A percentile compares a stretch with the other conserved stretches of the same genome.
Evolutionary conservation across 2,113 vertebrate species (phyloP).

Genomic region (Chiloscyllium plagiosum): DNA sequence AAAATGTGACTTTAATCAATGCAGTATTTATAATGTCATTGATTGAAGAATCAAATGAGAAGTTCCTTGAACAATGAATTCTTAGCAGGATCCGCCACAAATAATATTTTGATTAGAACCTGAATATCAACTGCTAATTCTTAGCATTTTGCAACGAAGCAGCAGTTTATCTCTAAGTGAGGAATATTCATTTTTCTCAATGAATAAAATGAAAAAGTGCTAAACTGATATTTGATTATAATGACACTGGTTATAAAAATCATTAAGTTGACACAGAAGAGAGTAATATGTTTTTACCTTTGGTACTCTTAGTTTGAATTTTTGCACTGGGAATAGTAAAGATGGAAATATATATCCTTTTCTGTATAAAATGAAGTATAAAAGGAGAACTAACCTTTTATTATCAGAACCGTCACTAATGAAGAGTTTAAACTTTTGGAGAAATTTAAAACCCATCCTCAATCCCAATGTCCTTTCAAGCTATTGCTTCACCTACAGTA

Average conservation of each 20-base stretch:
- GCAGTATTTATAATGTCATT: neutral
- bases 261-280: neutral
- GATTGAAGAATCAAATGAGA: neutral
- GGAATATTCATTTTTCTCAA: neutral
- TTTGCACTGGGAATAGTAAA: neutral
- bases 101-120: neutral
- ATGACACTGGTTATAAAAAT: neutral
- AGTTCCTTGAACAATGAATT: neutral
- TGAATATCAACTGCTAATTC: neutral
- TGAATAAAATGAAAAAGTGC: neutral
- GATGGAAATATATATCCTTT: neutral
- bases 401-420: neutral
- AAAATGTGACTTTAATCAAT: neutral
- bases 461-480: neutral
- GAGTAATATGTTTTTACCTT: neutral
- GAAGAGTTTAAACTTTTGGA: neutral
- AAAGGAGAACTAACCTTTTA: neutral
- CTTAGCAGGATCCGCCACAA: neutral
- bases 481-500: neutral
- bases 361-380: neutral
- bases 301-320: neutral
- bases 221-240: neutral
- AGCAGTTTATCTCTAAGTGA: neutral
- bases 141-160: neutral
- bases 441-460: neutral